A percentile compares a stretch with the other conserved stretches of the same genome.
phyloP scores from a whole-genome alignment of 2,888 invertebrate genomes.

The Lithophane leautieri region DNA sequence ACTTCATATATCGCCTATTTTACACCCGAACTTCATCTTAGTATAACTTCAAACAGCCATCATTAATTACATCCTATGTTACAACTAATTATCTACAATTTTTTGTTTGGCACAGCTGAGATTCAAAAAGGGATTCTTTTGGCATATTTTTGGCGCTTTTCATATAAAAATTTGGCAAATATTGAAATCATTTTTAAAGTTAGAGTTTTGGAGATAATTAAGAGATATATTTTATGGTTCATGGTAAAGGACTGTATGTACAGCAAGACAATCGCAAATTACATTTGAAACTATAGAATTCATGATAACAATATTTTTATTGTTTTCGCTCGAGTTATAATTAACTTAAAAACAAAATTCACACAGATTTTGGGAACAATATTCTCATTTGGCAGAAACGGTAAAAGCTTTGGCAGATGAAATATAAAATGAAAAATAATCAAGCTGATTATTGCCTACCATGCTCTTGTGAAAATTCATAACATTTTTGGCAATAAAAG shows the following conservation, averaged over 20 bases:
- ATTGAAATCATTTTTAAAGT: conserved; percentile 23
- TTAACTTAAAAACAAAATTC: background rate
- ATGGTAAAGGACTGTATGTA: background rate
- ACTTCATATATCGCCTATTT: conserved; percentile 48
- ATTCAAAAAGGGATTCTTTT: conserved; percentile 44
- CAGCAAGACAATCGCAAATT: background rate
- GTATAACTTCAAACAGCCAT: conserved; percentile 75
- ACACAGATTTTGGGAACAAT: background rate
- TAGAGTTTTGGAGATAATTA: background rate
- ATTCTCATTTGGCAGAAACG: background rate
- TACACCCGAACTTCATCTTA: conserved; percentile 36
- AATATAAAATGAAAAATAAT: background rate
- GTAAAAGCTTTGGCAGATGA: background rate
- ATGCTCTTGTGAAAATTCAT: background rate
- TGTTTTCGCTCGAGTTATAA: background rate
- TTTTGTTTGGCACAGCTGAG: conserved; percentile 67
- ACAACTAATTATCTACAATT: conserved; percentile 63
- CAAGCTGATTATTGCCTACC: background rate
- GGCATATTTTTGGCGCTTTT: conserved; percentile 34
- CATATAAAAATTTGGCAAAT: conserved; percentile 14
- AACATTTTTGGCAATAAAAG: conserved; percentile 19
- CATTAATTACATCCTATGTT: conserved; percentile 65
- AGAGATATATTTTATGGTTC: no score
- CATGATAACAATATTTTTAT: background rate
- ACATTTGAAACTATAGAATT: background rate